phyloP scores from a whole-genome alignment of 1,140 invertebrate genomes.

The Rhynchophorus ferrugineus region DNA sequence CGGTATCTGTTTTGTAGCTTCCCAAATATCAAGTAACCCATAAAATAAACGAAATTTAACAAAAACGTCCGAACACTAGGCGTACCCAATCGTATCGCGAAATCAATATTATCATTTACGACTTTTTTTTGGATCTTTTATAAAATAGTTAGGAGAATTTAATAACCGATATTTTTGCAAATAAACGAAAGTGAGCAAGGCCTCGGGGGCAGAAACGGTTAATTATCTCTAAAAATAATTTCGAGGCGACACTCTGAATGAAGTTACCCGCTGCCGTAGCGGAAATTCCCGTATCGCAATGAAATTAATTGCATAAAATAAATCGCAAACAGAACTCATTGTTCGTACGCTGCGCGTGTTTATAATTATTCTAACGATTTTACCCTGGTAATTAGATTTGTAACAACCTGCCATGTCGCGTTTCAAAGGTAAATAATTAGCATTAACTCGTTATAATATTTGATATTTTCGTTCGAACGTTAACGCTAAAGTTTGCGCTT shows the following conservation, averaged over 20 bases:
- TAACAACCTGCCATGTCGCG: background rate
- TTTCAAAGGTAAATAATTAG: background rate
- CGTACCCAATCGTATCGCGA: conserved; percentile 32
- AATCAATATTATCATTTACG: background rate
- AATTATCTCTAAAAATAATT: too few relatives aligned
- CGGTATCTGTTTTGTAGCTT: conserved; percentile 20
- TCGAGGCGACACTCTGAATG: background rate
- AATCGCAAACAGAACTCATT: background rate
- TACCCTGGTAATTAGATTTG: background rate
- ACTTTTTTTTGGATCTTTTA: background rate
- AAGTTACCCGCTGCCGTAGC: background rate
- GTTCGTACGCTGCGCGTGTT: background rate
- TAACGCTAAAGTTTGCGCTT: too few relatives aligned
- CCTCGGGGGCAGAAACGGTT: too few relatives aligned
- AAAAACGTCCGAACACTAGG: conserved; percentile 36
- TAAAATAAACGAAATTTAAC: background rate
- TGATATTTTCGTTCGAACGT: too few relatives aligned
- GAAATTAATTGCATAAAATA: background rate
- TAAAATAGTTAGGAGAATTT: too few relatives aligned
- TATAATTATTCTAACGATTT: background rate
- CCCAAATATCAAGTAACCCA: background rate
- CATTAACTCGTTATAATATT: background rate
- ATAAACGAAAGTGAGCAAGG: too few relatives aligned
- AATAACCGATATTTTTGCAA: too few relatives aligned
- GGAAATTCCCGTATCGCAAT: background rate